Conservation (phyloP, 1,140 invertebrate species). For the Macrobrachium nipponense region DNA sequence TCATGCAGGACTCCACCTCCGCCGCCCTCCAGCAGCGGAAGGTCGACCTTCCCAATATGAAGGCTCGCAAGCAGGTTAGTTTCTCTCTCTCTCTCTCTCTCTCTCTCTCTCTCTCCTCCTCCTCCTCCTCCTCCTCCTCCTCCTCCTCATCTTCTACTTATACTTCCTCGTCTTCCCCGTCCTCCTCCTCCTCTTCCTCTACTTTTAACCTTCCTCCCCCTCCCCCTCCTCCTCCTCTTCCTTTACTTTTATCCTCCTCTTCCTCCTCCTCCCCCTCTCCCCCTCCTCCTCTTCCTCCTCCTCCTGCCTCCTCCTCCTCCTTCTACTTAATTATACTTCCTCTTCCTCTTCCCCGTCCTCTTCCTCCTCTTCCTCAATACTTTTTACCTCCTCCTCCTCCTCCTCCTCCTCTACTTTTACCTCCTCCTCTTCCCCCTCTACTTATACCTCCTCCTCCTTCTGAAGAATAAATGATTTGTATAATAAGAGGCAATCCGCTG, state of each 20-base stretch:
- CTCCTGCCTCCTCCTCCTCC: background rate
- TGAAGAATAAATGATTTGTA: no score
- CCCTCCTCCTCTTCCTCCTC: background rate
- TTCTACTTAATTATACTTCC: no score
- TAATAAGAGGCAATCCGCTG: no score
- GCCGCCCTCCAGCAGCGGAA: background rate
- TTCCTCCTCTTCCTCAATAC: background rate
- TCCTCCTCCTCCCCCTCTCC: background rate
- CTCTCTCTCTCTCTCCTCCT: background rate
- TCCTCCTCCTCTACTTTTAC: background rate
- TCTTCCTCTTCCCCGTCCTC: background rate
- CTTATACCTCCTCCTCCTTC: background rate
- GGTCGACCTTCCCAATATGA: background rate
- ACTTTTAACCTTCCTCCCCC: no score
- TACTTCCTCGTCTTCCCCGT: background rate
- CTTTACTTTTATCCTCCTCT: background rate
- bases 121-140: no score
- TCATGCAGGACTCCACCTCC: background rate
- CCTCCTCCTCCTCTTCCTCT: no score
- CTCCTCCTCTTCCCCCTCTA: background rate
- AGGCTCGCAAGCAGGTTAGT: background rate
- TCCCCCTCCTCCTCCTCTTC: background rate
- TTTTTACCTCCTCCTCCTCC: background rate
- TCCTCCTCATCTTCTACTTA: background rate
- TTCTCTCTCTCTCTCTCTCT: background rate